phyloP scores from a whole-genome alignment of 2,113 vertebrate genomes.

The Eurystomus gularis region DNA sequence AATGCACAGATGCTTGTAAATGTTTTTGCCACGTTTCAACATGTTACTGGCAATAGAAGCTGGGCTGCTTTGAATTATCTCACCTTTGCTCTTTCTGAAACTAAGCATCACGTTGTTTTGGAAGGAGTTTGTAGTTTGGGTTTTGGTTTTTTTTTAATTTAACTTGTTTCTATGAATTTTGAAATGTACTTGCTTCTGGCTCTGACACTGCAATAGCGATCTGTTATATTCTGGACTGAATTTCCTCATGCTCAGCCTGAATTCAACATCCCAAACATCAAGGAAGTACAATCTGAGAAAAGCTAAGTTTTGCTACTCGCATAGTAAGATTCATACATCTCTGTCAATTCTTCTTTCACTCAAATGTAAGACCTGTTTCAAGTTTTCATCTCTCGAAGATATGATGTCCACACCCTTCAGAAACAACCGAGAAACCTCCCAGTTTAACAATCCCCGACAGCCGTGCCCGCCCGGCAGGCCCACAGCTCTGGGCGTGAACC shows the following conservation, averaged over 20 bases:
- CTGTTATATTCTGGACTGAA: not conserved
- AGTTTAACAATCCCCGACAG: not conserved
- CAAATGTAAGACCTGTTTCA: not conserved
- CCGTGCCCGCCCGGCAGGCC: rapidly evolving
- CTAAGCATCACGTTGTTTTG: not conserved
- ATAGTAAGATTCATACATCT: not conserved
- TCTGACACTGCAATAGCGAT: not conserved
- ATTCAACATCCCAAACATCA: not conserved
- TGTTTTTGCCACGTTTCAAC: not conserved
- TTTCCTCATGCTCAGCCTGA: not conserved
- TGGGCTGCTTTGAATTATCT: not conserved
- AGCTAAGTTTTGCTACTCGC: not conserved
- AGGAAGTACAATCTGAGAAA: not conserved
- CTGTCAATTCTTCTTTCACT: not conserved
- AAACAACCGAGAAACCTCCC: not conserved
- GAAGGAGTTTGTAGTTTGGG: too few species aligned
- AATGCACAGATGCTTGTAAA: not conserved
- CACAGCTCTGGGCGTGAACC: not conserved
- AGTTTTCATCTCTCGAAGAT: not conserved
- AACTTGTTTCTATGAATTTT: not conserved
- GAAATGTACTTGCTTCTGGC: not conserved
- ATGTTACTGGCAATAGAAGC: not conserved
- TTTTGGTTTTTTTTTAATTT: not conserved
- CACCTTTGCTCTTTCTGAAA: not conserved
- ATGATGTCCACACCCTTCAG: not conserved